These are phyloP conservation scores for Aproaerema taeniolella DNA, from an alignment of 2,888 invertebrate genomes.

Conservation along the genomic window DNA sequence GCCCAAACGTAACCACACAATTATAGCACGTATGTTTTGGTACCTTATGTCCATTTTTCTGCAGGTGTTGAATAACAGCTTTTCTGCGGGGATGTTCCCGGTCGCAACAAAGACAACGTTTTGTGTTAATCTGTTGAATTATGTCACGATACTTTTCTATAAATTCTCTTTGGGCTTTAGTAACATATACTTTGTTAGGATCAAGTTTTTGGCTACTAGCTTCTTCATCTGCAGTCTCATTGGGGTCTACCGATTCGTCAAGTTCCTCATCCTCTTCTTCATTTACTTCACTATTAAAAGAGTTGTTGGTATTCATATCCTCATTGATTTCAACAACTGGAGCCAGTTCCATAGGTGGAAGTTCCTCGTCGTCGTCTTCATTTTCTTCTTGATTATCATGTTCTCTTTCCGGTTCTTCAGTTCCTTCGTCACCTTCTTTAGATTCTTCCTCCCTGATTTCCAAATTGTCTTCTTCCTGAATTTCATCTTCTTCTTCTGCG, in stretches of 20 bases:
- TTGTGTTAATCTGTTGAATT: constrained; percentile 69
- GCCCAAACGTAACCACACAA: constrained; percentile 77
- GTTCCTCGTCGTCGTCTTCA: constrained; percentile 53
- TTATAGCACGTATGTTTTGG: constrained; percentile 80
- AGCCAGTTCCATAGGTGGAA: constrained; percentile 45
- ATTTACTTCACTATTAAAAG: constrained; percentile 50
- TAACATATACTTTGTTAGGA: constrained; percentile 58
- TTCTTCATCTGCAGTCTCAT: constrained; percentile 42
- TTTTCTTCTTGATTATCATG: constrained; percentile 41
- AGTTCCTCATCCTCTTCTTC: constrained; percentile 50
- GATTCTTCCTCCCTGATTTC: constrained; percentile 25
- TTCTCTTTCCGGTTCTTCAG: constrained; percentile 33
- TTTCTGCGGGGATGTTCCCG: constrained; percentile 67
- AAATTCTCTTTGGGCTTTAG: constrained; percentile 65
- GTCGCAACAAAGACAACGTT: constrained; percentile 66
- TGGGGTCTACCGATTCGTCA: constrained; percentile 39
- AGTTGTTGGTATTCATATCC: constrained; percentile 54
- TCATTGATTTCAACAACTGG: constrained; percentile 68
- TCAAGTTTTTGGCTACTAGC: constrained; percentile 47
- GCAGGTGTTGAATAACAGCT: constrained; percentile 72
- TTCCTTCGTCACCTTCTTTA: constrained; percentile 30
- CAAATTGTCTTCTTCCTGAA: constrained; percentile 27
- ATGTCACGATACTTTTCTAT: constrained; percentile 63
- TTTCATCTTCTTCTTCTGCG: constrained; percentile 36
- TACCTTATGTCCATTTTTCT: constrained; percentile 75